Evolutionary conservation across 2,113 vertebrate genomes (phyloP).

Genomic region (Dicerorhinus sumatrensis): DNA sequence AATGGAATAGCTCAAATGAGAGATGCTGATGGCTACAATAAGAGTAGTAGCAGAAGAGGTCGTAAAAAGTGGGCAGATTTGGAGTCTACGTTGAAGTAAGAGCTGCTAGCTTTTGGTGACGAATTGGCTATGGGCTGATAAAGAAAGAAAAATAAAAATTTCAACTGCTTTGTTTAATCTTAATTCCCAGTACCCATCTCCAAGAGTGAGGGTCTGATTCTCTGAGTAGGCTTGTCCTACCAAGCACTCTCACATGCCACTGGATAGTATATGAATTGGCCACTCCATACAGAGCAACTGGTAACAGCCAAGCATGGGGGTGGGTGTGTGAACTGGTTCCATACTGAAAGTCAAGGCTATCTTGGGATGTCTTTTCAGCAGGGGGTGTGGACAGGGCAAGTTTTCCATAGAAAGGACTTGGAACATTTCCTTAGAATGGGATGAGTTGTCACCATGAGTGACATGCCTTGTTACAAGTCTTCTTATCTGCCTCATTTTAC

Average conservation of each 20-base stretch:
- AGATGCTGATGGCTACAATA: background rate
- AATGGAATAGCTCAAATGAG: background rate
- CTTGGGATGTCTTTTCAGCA: background rate
- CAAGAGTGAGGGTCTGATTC: background rate
- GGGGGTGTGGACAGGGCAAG: rapidly evolving
- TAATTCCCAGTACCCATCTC: background rate
- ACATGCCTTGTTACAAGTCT: background rate
- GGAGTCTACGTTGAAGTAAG: background rate
- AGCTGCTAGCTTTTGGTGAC: background rate
- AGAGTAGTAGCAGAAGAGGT: background rate
- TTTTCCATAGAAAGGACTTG: background rate
- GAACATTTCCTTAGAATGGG: background rate
- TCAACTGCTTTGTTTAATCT: background rate
- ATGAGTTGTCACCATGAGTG: background rate
- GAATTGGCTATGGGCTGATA: background rate
- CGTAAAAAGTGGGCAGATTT: background rate
- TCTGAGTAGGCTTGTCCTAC: background rate
- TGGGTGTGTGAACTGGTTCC: no score
- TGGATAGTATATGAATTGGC: background rate
- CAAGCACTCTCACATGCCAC: background rate
- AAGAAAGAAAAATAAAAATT: background rate
- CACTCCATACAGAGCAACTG: background rate
- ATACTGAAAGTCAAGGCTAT: background rate
- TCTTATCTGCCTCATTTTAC: background rate
- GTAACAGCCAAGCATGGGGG: background rate